Evolutionary conservation across 1,140 invertebrate species (phyloP).

Genomic region (Druon quercuslanigerum): DNA sequence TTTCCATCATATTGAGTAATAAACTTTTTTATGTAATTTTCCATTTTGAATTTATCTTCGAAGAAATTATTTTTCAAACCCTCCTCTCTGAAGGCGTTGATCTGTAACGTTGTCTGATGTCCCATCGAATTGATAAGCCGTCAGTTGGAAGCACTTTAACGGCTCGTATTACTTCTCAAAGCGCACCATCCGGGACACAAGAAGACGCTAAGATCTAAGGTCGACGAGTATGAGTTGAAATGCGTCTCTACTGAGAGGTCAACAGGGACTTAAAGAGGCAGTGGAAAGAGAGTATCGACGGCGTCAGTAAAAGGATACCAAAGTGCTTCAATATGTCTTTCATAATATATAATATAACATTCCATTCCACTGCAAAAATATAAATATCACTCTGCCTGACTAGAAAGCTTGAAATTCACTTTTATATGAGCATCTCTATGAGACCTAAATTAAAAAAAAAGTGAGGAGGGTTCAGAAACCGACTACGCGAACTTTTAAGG

Average conservation of each 20-base stretch:
- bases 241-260: conserved; percentile 22
- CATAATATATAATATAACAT: neutral
- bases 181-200: conserved; percentile 33
- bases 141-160: conserved; percentile 53
- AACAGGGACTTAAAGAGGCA: conserved; percentile 9
- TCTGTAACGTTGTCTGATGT: conserved; percentile 32
- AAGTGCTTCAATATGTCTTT: neutral
- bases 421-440: too few relatives aligned
- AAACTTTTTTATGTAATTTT: neutral
- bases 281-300: conserved; percentile 13
- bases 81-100: conserved; percentile 28
- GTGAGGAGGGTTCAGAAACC: too few relatives aligned
- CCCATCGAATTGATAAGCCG: conserved; percentile 53
- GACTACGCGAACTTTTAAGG: too few relatives aligned
- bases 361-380: too few relatives aligned
- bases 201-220: conserved; percentile 24
- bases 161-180: conserved; percentile 46
- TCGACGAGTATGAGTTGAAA: conserved; percentile 9
- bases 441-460: too few relatives aligned
- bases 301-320: conserved; percentile 6
- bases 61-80: neutral
- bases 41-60: neutral
- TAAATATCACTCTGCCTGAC: too few relatives aligned
- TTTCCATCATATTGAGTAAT: neutral
- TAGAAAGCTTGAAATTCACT: too few relatives aligned